These are phyloP conservation scores for Sigmodon hispidus DNA, from an alignment of 2,113 vertebrate genomes.

Conservation along the genomic window DNA sequence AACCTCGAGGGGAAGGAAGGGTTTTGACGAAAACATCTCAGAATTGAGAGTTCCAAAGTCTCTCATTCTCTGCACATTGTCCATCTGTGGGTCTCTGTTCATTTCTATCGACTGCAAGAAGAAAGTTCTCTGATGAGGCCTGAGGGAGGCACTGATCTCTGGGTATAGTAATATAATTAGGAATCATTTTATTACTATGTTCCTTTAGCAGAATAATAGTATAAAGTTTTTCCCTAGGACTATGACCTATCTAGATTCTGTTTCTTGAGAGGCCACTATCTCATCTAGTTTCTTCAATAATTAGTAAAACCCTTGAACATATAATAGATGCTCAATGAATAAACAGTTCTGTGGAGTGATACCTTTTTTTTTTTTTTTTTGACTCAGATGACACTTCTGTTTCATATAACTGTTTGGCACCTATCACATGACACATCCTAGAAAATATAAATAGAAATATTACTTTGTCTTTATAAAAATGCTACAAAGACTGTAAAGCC, in stretches of 20 bases:
- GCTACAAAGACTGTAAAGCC: no score
- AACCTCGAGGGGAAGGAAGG: background rate
- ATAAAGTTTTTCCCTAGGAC: background rate
- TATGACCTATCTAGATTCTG: background rate
- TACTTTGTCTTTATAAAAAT: slow-evolving; percentile 12
- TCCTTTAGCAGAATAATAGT: background rate
- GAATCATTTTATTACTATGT: background rate
- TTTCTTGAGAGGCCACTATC: background rate
- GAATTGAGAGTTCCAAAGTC: background rate
- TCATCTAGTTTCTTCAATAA: background rate
- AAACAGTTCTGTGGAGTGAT: background rate
- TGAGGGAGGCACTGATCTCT: background rate
- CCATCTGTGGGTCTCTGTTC: background rate
- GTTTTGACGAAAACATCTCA: background rate
- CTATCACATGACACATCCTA: background rate
- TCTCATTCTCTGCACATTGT: background rate
- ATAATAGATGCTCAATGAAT: background rate
- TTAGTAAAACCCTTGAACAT: background rate
- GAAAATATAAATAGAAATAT: background rate
- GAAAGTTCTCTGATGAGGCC: background rate
- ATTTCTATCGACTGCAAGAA: background rate
- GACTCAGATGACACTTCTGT: background rate
- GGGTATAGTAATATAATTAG: background rate
- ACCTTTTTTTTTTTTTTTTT: background rate
- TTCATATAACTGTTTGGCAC: background rate